phyloP scores from a whole-genome alignment of 2,888 invertebrate species.

The Xylota segnis region DNA sequence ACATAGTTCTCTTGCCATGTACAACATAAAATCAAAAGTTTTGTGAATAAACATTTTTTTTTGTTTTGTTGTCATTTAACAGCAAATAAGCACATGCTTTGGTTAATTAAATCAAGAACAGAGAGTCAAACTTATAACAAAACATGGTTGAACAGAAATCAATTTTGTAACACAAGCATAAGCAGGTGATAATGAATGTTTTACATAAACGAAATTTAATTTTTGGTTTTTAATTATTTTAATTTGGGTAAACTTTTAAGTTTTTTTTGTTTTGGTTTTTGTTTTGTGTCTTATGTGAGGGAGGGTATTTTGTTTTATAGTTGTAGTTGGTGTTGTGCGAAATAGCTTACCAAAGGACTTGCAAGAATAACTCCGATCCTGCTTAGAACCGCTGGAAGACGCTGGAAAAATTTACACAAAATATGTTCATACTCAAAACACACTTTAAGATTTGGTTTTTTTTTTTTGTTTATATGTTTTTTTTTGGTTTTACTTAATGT shows the following conservation, averaged over 20 bases:
- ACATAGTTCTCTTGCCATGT: slow-evolving; percentile 34
- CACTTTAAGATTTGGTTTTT: slow-evolving; percentile 81
- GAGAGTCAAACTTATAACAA: slow-evolving; percentile 21
- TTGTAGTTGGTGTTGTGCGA: slow-evolving; percentile 80
- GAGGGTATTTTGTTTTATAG: slow-evolving; percentile 37
- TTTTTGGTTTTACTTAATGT: slow-evolving; percentile 66
- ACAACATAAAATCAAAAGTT: slow-evolving; percentile 21
- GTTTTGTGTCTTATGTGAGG: slow-evolving; percentile 61
- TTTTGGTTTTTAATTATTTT: slow-evolving; percentile 24
- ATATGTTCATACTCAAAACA: slow-evolving; percentile 84
- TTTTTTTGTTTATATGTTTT: slow-evolving; percentile 53
- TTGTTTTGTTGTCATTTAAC: too few species aligned
- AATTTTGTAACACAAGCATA: slow-evolving; percentile 60
- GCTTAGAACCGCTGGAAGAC: slow-evolving; percentile 97
- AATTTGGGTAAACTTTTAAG: slow-evolving; percentile 21
- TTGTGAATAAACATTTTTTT: neutral
- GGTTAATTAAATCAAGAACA: slow-evolving; percentile 15
- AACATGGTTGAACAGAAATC: slow-evolving; percentile 2
- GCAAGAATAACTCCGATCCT: slow-evolving; percentile 98
- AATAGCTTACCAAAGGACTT: slow-evolving; percentile 95
- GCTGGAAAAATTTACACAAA: slow-evolving; percentile 89
- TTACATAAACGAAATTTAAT: slow-evolving; percentile 58
- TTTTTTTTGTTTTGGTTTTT: slow-evolving; percentile 48
- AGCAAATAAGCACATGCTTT: slow-evolving; percentile 17
- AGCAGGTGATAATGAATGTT: slow-evolving; percentile 76